A percentile compares a stretch with the other conserved stretches of the same genome.
These are phyloP conservation scores for Lepetodrilus schrolli DNA, from an alignment of 2,888 invertebrate genomes.

Conservation along the genomic window DNA sequence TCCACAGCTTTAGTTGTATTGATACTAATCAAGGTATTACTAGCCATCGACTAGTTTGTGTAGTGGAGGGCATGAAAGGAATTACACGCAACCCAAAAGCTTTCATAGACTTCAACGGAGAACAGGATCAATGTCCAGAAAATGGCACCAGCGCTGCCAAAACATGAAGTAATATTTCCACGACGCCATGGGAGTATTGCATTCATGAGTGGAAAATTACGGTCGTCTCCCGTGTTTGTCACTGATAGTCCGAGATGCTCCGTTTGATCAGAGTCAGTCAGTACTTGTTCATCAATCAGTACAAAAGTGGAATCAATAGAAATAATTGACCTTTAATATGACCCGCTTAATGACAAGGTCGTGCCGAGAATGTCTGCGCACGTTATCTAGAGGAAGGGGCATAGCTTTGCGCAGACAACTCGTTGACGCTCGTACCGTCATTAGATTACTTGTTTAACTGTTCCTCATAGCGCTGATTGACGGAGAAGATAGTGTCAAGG, in stretches of 20 bases:
- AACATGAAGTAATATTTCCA: neutral
- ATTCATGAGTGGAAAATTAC: neutral
- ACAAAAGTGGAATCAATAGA: neutral
- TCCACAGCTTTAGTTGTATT: neutral
- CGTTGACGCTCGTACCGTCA: too few species aligned
- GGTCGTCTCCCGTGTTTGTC: neutral
- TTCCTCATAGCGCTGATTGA: too few species aligned
- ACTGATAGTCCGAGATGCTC: neutral
- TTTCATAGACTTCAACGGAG: neutral
- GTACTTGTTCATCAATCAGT: neutral
- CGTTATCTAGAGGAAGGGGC: too few species aligned
- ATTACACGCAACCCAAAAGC: neutral
- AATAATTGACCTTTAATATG: conserved; percentile 26
- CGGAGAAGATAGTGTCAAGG: too few species aligned
- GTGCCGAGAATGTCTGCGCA: neutral
- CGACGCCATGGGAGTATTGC: neutral
- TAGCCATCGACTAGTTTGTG: neutral
- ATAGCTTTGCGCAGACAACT: too few species aligned
- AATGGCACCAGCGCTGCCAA: neutral
- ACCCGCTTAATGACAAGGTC: conserved; percentile 1
- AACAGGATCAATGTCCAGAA: neutral
- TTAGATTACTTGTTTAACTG: too few species aligned
- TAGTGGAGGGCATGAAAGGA: neutral
- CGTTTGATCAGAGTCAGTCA: neutral
- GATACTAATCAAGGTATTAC: neutral